These are phyloP conservation scores for Menidia menidia DNA, from an alignment of 2,797 vertebrate genomes.

Conservation along the genomic window DNA sequence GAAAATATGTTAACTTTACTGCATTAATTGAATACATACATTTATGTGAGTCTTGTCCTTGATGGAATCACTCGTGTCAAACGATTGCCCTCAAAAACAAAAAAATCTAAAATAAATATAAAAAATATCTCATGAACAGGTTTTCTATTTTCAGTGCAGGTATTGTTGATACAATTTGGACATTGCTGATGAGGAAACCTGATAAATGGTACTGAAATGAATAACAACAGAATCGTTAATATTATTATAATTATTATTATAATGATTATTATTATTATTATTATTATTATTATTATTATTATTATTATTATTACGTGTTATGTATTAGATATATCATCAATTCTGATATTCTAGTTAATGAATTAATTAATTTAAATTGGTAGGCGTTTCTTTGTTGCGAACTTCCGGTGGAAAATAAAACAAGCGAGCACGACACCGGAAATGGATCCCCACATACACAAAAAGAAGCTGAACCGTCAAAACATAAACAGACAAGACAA, in stretches of 20 bases:
- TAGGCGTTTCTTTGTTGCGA: background rate
- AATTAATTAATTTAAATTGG: too few species aligned
- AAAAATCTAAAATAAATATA: background rate
- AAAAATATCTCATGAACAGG: background rate
- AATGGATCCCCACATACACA: conserved; percentile 53
- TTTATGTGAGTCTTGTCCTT: background rate
- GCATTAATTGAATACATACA: background rate
- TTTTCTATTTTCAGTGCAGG: background rate
- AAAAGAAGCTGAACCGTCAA: conserved; percentile 73
- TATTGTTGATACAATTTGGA: background rate
- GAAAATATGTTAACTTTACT: background rate
- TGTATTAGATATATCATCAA: too few species aligned
- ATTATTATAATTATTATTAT: background rate
- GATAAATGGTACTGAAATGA: too few species aligned
- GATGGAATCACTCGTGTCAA: background rate
- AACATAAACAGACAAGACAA: conserved; percentile 81
- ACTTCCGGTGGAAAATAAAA: conserved; percentile 56
- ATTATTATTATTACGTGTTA: too few species aligned
- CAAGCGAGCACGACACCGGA: conserved; percentile 68
- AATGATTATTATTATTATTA: background rate
- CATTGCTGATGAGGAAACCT: background rate
- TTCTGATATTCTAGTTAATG: too few species aligned
- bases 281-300: background rate
- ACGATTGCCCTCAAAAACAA: background rate
- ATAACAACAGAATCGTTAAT: too few species aligned